Conservation (phyloP, 2,797 vertebrate species). For the Betta splendens region DNA sequence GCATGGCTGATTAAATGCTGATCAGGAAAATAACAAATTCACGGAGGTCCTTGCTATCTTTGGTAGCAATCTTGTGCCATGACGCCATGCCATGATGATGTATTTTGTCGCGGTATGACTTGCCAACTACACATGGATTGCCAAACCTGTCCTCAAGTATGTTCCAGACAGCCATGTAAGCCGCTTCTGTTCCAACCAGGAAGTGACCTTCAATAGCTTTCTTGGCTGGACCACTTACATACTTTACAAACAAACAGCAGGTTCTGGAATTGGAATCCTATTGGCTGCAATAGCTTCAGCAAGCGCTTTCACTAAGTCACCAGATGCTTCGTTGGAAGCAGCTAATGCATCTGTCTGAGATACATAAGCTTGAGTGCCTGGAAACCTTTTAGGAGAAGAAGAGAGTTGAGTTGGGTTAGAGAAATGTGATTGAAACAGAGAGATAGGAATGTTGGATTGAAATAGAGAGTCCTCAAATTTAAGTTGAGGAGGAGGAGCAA, state of each 20-base stretch:
- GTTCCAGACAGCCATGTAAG: conserved; percentile 29
- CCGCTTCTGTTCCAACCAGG: conserved; percentile 28
- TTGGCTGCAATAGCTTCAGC: neutral
- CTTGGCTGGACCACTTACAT: conserved; percentile 24
- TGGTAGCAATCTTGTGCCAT: conserved; percentile 40
- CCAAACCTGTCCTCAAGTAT: conserved; percentile 34
- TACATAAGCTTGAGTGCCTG: neutral
- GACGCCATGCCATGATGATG: too few species aligned
- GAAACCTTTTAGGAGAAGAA: neutral
- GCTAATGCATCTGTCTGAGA: neutral
- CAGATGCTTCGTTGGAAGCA: neutral
- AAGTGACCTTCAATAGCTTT: conserved; percentile 35
- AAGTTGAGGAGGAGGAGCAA: neutral
- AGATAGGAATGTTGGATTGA: neutral
- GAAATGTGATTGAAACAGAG: neutral
- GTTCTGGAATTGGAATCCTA: neutral
- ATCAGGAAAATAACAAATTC: conserved; percentile 43
- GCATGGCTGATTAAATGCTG: conserved; percentile 33
- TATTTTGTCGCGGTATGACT: conserved; percentile 23
- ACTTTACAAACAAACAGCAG: neutral
- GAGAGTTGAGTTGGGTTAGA: neutral
- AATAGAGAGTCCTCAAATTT: neutral
- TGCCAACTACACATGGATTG: conserved; percentile 37
- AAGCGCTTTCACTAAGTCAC: neutral
- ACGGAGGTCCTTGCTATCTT: conserved; percentile 23